These are phyloP conservation scores for Lethenteron reissneri DNA, from an alignment of 2,113 vertebrate genomes.

Conservation along the genomic window DNA sequence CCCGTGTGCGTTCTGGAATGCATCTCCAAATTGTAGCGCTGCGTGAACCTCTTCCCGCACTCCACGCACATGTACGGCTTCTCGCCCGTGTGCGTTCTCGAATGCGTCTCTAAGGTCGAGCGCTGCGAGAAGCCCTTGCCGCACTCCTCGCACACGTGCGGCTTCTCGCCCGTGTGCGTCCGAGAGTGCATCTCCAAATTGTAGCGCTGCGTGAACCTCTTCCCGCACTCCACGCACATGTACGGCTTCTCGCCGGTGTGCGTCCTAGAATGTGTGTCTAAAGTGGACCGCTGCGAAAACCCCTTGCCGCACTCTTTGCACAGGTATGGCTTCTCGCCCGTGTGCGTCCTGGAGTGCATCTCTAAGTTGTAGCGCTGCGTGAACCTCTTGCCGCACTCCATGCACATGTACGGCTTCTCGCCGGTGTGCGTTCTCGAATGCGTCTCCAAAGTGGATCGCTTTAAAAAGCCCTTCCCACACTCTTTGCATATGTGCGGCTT, in stretches of 20 bases:
- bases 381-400: neutral
- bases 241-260: slow-evolving; percentile 57
- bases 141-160: slow-evolving; percentile 28
- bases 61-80: slow-evolving; percentile 13
- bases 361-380: neutral
- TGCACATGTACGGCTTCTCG: slow-evolving; percentile 1
- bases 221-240: slow-evolving; percentile 87
- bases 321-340: neutral
- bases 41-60: slow-evolving; percentile 2
- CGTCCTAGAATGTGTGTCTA: neutral
- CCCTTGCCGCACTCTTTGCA: slow-evolving; percentile 4
- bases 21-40: neutral
- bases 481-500: slow-evolving; percentile 2
- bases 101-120: slow-evolving; percentile 21
- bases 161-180: slow-evolving; percentile 23
- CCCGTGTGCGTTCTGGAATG: neutral
- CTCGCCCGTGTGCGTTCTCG: slow-evolving; percentile 22
- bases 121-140: slow-evolving; percentile 21
- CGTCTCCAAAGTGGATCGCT: neutral
- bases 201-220: slow-evolving; percentile 42
- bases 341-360: neutral
- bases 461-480: neutral
- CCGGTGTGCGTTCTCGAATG: slow-evolving; percentile 4
- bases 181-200: slow-evolving; percentile 19
- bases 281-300: neutral